phyloP scores from a whole-genome alignment of 2,888 invertebrate genomes.

The Hybos culiciformis region DNA sequence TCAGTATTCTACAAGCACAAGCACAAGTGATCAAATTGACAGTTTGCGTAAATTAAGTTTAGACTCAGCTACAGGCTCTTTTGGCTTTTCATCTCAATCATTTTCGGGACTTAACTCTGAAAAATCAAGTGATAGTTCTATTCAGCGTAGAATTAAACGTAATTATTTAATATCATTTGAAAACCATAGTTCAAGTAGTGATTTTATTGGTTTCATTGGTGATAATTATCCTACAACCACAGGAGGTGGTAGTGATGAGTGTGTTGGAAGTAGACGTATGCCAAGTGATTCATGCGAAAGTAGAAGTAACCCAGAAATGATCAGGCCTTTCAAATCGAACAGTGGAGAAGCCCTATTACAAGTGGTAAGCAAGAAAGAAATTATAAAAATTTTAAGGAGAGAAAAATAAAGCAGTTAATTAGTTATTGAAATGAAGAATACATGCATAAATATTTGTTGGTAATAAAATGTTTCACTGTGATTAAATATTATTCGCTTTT shows the following conservation, averaged over 20 bases:
- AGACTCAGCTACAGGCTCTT: constrained; percentile 24
- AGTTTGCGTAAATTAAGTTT: constrained; percentile 27
- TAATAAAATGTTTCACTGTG: too few relatives aligned
- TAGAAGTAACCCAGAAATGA: constrained; percentile 34
- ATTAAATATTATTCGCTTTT: too few relatives aligned
- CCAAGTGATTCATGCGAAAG: constrained; percentile 28
- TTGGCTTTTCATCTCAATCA: constrained; percentile 1
- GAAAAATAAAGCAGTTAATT: too few relatives aligned
- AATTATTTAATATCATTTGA: constrained; percentile 39
- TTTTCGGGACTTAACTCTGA: constrained; percentile 31
- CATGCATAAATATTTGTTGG: too few relatives aligned
- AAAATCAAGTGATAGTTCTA: constrained; percentile 41
- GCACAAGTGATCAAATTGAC: constrained; percentile 26
- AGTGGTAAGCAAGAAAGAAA: too few relatives aligned
- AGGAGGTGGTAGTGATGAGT: constrained; percentile 25
- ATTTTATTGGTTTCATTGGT: constrained; percentile 32
- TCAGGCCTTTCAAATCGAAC: neutral
- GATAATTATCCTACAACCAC: constrained; percentile 22
- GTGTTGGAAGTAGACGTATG: constrained; percentile 22
- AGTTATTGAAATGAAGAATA: too few relatives aligned
- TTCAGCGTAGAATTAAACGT: constrained; percentile 45
- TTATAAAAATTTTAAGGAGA: too few relatives aligned
- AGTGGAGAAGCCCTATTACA: too few relatives aligned
- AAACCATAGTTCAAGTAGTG: constrained; percentile 32
- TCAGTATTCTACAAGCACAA: constrained; percentile 34